These are phyloP conservation scores for Onychorhynchus coronatus DNA, from an alignment of 2,113 vertebrate genomes.

Conservation along the genomic window DNA sequence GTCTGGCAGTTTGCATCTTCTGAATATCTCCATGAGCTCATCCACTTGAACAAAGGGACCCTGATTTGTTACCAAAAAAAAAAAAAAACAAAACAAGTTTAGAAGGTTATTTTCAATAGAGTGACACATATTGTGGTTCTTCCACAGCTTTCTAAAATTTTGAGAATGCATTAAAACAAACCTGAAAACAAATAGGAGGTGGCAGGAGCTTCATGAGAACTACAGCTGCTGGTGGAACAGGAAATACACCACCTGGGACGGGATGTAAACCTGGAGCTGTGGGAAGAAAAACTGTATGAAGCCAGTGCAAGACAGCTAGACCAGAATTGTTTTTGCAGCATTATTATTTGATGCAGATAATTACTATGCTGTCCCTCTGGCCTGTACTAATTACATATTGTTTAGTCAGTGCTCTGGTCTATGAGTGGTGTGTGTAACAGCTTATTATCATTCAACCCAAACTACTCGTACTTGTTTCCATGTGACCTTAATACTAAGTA, in stretches of 20 bases:
- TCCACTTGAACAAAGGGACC: constrained; percentile 99
- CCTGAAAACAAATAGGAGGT: constrained; percentile 93
- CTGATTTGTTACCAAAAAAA: constrained; percentile 62
- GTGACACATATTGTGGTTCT: background rate
- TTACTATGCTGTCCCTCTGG: background rate
- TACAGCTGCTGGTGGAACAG: constrained; percentile 93
- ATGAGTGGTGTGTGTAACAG: background rate
- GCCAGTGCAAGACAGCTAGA: background rate
- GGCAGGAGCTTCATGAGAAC: constrained; percentile 97
- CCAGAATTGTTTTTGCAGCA: background rate
- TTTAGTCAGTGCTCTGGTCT: background rate
- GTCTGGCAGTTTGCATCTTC: constrained; percentile 95
- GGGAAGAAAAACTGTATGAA: background rate
- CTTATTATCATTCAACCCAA: background rate
- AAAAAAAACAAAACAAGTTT: background rate
- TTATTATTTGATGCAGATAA: background rate
- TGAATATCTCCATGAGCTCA: constrained; percentile 94
- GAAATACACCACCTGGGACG: constrained; percentile 95
- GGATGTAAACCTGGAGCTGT: constrained; percentile 95
- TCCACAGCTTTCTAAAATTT: background rate
- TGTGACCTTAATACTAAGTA: background rate
- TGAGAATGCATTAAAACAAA: constrained; percentile 67
- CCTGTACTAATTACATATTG: background rate
- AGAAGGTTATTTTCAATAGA: background rate
- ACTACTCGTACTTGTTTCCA: background rate